These are phyloP conservation scores for Drepanosiphum platanoidis DNA, from an alignment of 2,888 invertebrate genomes.

Conservation along the genomic window DNA sequence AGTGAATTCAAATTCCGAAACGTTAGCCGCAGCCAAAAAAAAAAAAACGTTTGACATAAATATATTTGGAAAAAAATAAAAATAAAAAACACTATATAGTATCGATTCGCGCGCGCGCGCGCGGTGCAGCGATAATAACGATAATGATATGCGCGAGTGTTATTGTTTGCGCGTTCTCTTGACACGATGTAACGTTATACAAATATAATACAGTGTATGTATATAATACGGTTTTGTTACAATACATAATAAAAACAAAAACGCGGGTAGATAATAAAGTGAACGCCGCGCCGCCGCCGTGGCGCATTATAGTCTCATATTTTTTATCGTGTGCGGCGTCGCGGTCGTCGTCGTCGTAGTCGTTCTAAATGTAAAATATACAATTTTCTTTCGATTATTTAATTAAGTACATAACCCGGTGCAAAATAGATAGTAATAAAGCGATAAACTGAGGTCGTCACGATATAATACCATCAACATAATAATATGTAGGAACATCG, in stretches of 20 bases:
- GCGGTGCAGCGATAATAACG: too few relatives aligned
- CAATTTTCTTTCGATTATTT: slow-evolving; percentile 52
- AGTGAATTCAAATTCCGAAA: background rate
- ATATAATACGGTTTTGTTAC: background rate
- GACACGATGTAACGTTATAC: too few relatives aligned
- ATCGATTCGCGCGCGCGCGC: background rate
- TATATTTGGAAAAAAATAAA: background rate
- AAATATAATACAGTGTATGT: too few relatives aligned
- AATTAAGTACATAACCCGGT: slow-evolving; percentile 55
- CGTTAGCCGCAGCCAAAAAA: background rate
- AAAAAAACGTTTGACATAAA: background rate
- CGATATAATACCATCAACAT: slow-evolving; percentile 47
- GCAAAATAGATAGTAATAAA: slow-evolving; percentile 60
- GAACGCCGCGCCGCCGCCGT: background rate
- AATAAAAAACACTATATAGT: background rate
- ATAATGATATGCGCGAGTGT: too few relatives aligned
- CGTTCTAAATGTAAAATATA: slow-evolving; percentile 8
- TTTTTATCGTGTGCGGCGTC: slow-evolving; percentile 24
- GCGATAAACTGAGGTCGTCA: slow-evolving; percentile 53
- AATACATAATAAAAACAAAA: background rate
- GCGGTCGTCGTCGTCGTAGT: too few relatives aligned
- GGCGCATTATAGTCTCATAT: background rate
- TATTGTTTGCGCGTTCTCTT: too few relatives aligned
- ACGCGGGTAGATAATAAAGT: background rate
- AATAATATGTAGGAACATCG: slow-evolving; percentile 52